Evolutionary conservation across 2,113 vertebrate species (phyloP).

Genomic region (Bujurquina vittata): DNA sequence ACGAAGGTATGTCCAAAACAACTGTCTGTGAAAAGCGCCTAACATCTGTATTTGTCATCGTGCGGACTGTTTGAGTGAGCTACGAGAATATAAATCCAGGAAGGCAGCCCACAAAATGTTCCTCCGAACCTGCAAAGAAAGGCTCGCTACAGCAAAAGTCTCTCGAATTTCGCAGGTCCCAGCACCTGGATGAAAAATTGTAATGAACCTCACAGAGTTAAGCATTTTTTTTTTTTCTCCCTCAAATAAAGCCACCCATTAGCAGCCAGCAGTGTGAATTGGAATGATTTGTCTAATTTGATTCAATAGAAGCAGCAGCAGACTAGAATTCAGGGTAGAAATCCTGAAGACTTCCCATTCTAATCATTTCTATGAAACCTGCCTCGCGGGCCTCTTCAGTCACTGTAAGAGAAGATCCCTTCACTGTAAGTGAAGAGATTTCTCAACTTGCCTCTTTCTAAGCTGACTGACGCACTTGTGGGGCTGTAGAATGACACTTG

Average conservation of each 20-base stretch:
- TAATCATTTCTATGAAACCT: background rate
- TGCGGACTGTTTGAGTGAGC: fast-evolving
- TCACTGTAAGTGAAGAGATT: slow-evolving; percentile 4
- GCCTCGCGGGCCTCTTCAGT: background rate
- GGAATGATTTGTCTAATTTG: background rate
- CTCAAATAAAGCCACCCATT: background rate
- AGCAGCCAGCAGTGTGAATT: background rate
- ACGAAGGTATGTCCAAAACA: background rate
- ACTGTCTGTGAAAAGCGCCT: background rate
- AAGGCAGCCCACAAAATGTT: background rate
- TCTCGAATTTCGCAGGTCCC: background rate
- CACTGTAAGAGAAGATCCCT: background rate
- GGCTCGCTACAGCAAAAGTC: background rate
- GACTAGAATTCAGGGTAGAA: fast-evolving
- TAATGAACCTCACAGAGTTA: no score
- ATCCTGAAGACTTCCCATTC: background rate
- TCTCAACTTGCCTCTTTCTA: background rate
- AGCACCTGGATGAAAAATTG: no score
- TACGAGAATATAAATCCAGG: background rate
- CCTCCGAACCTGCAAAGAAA: no score
- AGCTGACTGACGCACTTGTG: slow-evolving; percentile 45
- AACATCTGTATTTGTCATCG: background rate
- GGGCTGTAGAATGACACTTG: slow-evolving; percentile 55
- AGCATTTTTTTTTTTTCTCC: no score
- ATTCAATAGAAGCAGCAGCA: background rate